Percentiles rank a stretch among this genome's conserved stretches.
Conservation (phyloP, 1,140 invertebrate species). For the Drosophila arizonae region DNA sequence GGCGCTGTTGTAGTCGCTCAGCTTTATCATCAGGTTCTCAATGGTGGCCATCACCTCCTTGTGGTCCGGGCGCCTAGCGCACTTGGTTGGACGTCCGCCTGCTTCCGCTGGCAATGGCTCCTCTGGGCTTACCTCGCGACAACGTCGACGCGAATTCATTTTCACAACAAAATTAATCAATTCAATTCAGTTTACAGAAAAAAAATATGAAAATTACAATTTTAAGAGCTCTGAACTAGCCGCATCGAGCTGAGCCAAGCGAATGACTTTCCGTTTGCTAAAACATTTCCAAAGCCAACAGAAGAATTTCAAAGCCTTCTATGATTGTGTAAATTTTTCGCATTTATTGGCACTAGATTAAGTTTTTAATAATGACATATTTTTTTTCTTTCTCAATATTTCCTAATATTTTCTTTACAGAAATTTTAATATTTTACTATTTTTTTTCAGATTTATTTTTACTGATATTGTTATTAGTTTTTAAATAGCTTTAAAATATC, state of each 20-base stretch:
- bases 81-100: not conserved
- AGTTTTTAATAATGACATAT: no score
- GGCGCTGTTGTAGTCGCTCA: conserved; percentile 7
- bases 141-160: conserved; percentile 28
- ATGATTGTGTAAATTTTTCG: not conserved
- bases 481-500: no score
- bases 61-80: not conserved
- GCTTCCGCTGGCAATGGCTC: not conserved
- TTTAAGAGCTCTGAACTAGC: not conserved
- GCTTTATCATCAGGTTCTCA: conserved; percentile 21
- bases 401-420: no score
- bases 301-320: not conserved
- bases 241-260: not conserved
- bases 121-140: not conserved
- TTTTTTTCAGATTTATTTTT: no score
- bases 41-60: conserved; percentile 2
- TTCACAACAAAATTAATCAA: not conserved
- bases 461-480: no score
- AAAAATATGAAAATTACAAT: not conserved
- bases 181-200: not conserved
- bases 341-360: not conserved
- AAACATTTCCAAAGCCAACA: not conserved
- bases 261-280: conserved; percentile 1
- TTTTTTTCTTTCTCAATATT: no score
- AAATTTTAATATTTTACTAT: no score